Percentiles rank a stretch among this genome's conserved stretches.
Evolutionary conservation across 2,888 invertebrate genomes (phyloP).

Genomic region (Drepana falcataria): DNA sequence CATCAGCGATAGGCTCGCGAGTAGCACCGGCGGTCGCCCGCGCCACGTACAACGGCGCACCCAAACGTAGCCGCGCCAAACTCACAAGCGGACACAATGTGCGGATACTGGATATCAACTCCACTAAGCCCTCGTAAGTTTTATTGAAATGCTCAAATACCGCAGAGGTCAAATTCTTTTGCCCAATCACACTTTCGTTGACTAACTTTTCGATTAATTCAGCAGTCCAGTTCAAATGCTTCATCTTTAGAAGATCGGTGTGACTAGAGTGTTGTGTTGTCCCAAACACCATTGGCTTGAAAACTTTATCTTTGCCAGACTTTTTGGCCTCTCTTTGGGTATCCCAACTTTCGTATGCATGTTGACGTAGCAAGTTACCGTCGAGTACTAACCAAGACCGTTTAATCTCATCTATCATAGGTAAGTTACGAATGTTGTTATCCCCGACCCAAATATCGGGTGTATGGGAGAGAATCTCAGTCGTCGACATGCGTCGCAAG

Average conservation of each 20-base stretch:
- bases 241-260: constrained; percentile 78
- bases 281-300: constrained; percentile 82
- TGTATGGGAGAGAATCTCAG: constrained; percentile 82
- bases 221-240: constrained; percentile 82
- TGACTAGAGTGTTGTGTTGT: constrained; percentile 86
- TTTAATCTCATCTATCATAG: constrained; percentile 78
- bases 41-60: constrained; percentile 85
- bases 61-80: constrained; percentile 80
- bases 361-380: constrained; percentile 82
- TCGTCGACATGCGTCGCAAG: constrained; percentile 70
- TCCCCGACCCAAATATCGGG: constrained; percentile 83
- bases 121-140: constrained; percentile 83
- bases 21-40: constrained; percentile 42
- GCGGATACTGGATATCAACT: constrained; percentile 88
- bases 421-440: constrained; percentile 80
- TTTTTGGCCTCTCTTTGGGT: constrained; percentile 56
- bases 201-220: constrained; percentile 82
- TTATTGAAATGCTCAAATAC: constrained; percentile 83
- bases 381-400: constrained; percentile 90
- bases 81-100: constrained; percentile 87
- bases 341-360: constrained; percentile 82
- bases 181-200: constrained; percentile 81
- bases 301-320: constrained; percentile 61
- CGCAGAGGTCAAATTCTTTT: constrained; percentile 80
- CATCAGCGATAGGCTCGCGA: constrained; percentile 47